phyloP scores from a whole-genome alignment of 1,140 invertebrate species.

The Lepidurus couesii region DNA sequence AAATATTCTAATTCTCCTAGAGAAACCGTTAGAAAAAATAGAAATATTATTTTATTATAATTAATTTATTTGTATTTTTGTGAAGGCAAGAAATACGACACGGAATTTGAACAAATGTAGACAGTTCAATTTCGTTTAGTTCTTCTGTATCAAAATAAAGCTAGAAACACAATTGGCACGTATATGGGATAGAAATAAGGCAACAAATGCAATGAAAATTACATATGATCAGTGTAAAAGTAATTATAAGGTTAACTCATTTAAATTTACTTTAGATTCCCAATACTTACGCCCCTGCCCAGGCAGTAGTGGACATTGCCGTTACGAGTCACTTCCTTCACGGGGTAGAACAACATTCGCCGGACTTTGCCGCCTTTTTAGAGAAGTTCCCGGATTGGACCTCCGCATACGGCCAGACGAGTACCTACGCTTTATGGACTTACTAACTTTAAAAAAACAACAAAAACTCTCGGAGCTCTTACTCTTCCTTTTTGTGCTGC shows the following conservation, averaged over 20 bases:
- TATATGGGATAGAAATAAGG: too few species aligned
- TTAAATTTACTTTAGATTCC: neutral
- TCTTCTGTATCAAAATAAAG: too few species aligned
- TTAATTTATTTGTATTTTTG: too few species aligned
- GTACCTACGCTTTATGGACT: conserved; percentile 54
- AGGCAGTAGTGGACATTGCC: conserved; percentile 50
- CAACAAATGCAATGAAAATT: too few species aligned
- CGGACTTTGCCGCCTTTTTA: conserved; percentile 50
- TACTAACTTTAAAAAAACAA: conserved; percentile 41
- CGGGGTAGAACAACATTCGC: conserved; percentile 52
- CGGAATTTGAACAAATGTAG: too few species aligned
- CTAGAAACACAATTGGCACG: too few species aligned
- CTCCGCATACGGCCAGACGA: conserved; percentile 54
- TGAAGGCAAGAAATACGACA: too few species aligned
- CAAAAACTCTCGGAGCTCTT: neutral
- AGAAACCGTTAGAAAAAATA: too few species aligned
- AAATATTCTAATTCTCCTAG: neutral
- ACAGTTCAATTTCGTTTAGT: too few species aligned
- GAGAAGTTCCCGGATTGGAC: conserved; percentile 56
- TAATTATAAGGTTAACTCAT: neutral
- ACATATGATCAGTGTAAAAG: too few species aligned
- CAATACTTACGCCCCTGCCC: neutral
- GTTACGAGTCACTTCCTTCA: conserved; percentile 59
- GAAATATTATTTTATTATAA: too few species aligned
- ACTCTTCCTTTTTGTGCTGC: neutral